phyloP scores from a whole-genome alignment of 2,888 invertebrate species.

The Lasioglossum morio region DNA sequence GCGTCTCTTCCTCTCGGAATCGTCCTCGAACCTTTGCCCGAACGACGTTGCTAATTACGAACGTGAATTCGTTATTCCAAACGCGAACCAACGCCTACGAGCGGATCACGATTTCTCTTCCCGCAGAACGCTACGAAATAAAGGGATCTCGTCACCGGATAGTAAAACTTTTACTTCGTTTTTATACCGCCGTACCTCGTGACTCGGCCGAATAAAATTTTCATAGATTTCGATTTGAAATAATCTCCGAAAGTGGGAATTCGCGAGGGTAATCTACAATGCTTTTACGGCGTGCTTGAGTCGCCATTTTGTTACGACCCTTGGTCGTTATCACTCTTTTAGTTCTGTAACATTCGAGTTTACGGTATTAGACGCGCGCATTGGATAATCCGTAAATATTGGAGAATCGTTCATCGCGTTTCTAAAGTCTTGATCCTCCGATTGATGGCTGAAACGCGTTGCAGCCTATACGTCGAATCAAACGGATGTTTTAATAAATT shows the following conservation, averaged over 20 bases:
- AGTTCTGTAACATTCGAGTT: neutral
- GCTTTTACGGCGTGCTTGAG: neutral
- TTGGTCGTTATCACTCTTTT: neutral
- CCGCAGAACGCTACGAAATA: neutral
- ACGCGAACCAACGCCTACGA: conserved; percentile 11
- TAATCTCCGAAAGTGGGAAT: neutral
- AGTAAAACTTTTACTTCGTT: conserved; percentile 2
- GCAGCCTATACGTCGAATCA: too few species aligned
- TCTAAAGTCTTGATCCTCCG: too few species aligned
- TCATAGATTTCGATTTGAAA: neutral
- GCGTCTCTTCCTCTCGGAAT: conserved; percentile 17
- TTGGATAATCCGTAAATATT: neutral
- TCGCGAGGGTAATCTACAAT: neutral
- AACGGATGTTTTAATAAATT: too few species aligned
- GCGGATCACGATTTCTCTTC: neutral
- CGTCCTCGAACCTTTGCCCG: conserved; percentile 31
- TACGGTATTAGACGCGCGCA: neutral
- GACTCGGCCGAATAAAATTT: neutral
- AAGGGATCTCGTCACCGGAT: neutral
- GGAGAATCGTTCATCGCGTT: neutral
- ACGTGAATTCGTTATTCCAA: conserved; percentile 65
- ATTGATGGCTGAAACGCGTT: too few species aligned
- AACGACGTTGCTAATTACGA: conserved; percentile 65
- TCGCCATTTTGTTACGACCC: neutral
- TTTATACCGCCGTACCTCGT: neutral